Evolutionary conservation across 2,113 vertebrate species (phyloP).

Genomic region (Colius striatus): DNA sequence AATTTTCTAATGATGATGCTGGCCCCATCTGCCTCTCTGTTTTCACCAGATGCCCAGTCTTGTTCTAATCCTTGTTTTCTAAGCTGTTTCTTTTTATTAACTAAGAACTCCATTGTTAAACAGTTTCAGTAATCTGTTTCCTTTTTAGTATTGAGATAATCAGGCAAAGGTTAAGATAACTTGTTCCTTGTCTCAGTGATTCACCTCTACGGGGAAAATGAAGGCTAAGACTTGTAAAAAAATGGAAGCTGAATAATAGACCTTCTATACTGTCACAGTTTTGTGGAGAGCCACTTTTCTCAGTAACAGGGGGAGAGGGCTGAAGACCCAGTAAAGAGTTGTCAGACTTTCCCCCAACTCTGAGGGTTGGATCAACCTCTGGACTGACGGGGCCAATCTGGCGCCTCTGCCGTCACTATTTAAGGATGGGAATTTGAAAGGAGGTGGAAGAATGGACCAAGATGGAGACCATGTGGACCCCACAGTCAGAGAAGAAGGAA

Average conservation of each 20-base stretch:
- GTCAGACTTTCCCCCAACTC: too few relatives aligned
- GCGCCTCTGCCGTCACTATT: too few relatives aligned
- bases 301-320: too few relatives aligned
- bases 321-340: too few relatives aligned
- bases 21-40: neutral
- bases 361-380: too few relatives aligned
- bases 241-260: accelerated
- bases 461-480: too few relatives aligned
- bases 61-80: neutral
- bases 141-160: neutral
- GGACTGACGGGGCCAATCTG: too few relatives aligned
- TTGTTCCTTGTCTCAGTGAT: neutral
- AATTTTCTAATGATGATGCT: slow-evolving; percentile 2
- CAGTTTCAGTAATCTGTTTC: neutral
- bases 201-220: neutral
- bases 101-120: neutral
- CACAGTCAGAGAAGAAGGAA: too few relatives aligned
- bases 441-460: too few relatives aligned
- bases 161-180: neutral
- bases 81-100: neutral
- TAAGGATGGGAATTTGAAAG: too few relatives aligned
- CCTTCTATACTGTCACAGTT: too few relatives aligned
- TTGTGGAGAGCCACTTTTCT: too few relatives aligned
- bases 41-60: neutral
- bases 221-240: neutral